phyloP scores from a whole-genome alignment of 92 coral and sea anemone genomes.

The Diadumene lineata region DNA sequence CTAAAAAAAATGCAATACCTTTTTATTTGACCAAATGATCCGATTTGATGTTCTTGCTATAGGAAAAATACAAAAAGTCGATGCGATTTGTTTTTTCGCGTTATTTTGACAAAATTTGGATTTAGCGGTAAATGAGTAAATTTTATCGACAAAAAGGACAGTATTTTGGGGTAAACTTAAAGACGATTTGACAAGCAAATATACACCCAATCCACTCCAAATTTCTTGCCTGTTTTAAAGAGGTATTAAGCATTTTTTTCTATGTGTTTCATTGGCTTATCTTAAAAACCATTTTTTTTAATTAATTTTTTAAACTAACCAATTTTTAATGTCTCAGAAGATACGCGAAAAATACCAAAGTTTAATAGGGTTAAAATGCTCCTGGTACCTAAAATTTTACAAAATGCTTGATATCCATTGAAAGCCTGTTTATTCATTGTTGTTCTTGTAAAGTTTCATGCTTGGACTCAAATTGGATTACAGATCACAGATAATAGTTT shows the following conservation, averaged over 20 bases:
- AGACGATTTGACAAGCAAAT: not conserved
- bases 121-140: not conserved
- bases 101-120: not conserved
- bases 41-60: not conserved
- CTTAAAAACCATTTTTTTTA: too few species aligned
- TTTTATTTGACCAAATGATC: not conserved
- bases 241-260: not conserved
- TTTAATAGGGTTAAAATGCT: not conserved
- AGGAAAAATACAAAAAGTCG: slow-evolving; percentile 9
- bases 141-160: not conserved
- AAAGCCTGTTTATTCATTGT: slow-evolving; percentile 2
- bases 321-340: not conserved
- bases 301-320: not conserved
- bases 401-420: not conserved
- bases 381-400: not conserved
- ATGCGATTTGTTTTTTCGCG: not conserved
- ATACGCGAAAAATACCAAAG: not conserved
- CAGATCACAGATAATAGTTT: not conserved
- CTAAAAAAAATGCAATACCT: not conserved
- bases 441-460: not conserved
- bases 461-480: not conserved
- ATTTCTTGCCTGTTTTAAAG: not conserved
- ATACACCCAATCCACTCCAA: not conserved
- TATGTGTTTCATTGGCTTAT: not conserved
- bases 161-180: not conserved